phyloP scores from a whole-genome alignment of 37 sponge, comb jelly and placozoan species.

The Mnemiopsis leidyi region DNA sequence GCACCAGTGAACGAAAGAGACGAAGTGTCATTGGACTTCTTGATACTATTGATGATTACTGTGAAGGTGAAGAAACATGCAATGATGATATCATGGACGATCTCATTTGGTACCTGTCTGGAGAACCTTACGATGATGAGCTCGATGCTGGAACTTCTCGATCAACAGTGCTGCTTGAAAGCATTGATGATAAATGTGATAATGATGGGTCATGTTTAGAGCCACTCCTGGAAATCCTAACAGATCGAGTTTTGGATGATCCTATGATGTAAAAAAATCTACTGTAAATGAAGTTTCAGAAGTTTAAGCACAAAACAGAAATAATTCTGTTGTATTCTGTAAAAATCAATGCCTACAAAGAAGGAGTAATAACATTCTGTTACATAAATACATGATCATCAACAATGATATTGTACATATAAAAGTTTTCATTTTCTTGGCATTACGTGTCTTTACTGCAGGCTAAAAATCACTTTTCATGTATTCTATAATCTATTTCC shows the following conservation, averaged over 20 bases:
- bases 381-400: no score
- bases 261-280: not conserved
- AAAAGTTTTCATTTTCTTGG: no score
- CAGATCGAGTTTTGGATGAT: not conserved
- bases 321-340: no score
- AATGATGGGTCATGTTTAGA: not conserved
- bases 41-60: slow-evolving; percentile 12
- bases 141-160: not conserved
- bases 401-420: no score
- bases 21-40: not conserved
- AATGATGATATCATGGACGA: not conserved
- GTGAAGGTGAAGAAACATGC: not conserved
- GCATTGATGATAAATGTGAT: slow-evolving; percentile 11
- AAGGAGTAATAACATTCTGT: no score
- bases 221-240: not conserved
- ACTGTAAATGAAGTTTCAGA: no score
- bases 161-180: not conserved
- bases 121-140: not conserved
- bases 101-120: not conserved
- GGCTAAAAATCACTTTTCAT: no score
- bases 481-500: no score
- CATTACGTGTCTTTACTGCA: no score
- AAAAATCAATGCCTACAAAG: no score
- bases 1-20: not conserved
- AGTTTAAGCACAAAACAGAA: no score